phyloP scores from a whole-genome alignment of 2,113 vertebrate species.

The Caretta caretta region DNA sequence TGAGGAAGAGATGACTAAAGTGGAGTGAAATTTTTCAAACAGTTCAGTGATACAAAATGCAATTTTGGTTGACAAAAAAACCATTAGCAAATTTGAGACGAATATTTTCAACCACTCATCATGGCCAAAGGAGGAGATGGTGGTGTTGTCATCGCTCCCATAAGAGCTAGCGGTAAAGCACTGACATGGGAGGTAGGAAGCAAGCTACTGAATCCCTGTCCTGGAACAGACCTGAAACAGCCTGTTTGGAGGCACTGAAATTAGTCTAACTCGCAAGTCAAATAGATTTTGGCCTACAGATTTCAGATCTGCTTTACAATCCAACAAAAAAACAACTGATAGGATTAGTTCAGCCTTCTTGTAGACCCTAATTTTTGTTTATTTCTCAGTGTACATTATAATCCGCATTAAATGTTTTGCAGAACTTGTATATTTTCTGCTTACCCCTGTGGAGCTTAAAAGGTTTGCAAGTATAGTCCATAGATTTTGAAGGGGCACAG shows the following conservation, averaged over 20 bases:
- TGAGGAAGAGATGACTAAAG: background rate
- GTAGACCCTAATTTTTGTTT: background rate
- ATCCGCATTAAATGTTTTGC: background rate
- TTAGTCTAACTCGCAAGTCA: background rate
- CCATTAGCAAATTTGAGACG: background rate
- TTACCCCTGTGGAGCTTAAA: background rate
- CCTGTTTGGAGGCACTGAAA: background rate
- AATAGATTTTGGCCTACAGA: background rate
- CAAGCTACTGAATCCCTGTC: background rate
- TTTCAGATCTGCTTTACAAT: background rate
- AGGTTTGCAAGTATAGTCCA: background rate
- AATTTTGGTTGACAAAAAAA: background rate
- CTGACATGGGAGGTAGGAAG: background rate
- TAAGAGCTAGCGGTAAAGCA: background rate
- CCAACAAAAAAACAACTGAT: fast-evolving
- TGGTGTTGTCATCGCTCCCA: background rate
- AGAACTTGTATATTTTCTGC: background rate
- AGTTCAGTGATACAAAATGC: background rate
- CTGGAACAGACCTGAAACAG: background rate
- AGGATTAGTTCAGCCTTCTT: background rate
- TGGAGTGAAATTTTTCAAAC: background rate
- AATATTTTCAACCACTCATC: no score
- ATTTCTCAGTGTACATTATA: background rate
- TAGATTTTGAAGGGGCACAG: background rate
- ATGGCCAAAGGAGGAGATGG: background rate